Base-by-base conservation (phyloP, 53 echinoderm and acorn worm genomes). In the Antedon mediterranea region DNA sequence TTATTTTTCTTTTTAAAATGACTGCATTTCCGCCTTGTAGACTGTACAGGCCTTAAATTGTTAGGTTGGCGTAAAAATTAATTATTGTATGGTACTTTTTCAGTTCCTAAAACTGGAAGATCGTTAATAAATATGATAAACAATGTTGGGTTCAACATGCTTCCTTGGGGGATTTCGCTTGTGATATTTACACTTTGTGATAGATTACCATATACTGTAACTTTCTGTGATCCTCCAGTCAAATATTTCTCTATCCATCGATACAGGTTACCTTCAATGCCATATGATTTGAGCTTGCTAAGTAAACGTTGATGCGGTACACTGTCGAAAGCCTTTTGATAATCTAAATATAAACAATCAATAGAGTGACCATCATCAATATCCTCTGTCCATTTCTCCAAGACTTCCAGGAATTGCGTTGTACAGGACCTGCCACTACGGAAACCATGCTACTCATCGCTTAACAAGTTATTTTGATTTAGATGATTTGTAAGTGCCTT, bases 161-260 rank as follows among this genome's bases (percentile, higher is more conserved):
- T n/a, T n/a, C 80, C 85, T n/a, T 74, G 79, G 28, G 72, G 85
- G 4, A 80, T 75, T 0, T 80, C 80, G 28, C 76, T 82, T 33
- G 71, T 82, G 0, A 77, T 76, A 28, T 30, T 8, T 0, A 32
- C 23, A 71, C 70, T 70, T 0, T 76, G 0, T 0, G 82, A 82
- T 6, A 27, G 71, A 13, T 31, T 34, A 29, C 82, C 77, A 31
- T 76, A 76, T 0, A 82, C 33, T 0, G 28, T 0, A 29, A 82
- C 82, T 31, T 43, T 76, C 41, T 82, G 82, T 0, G 6, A 1
- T 27, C 82, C 27, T 0, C 82, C 34, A 28, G 30, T 31, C 8
- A 82, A 15, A 5, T 71, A 76, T 0, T 32, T 77, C 30, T 14
- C 29, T 26, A 82, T 82, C 82, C 77, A 82, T 26, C 34, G 27